phyloP scores from a whole-genome alignment of 2,888 invertebrate species.

The Brachynemurus nebulosus region DNA sequence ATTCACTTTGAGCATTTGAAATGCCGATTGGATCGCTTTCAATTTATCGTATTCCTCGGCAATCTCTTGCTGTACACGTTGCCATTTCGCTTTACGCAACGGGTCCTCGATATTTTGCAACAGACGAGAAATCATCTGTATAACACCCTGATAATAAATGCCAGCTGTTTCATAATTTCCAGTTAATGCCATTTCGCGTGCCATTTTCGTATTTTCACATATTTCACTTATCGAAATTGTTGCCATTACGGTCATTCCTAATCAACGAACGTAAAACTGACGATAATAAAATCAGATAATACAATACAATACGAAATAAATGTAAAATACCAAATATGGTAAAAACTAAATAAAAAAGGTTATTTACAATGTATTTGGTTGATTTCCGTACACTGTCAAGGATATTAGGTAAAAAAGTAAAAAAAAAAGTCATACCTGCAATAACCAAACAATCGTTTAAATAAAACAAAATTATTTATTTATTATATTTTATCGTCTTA shows the following conservation, averaged over 20 bases:
- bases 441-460: too few relatives aligned
- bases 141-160: slow-evolving; percentile 85
- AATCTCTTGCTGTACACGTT: slow-evolving; percentile 79
- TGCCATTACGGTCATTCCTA: slow-evolving; percentile 69
- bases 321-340: too few relatives aligned
- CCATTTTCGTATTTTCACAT: slow-evolving; percentile 88
- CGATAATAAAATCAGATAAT: too few relatives aligned
- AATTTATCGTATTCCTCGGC: slow-evolving; percentile 81
- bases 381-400: too few relatives aligned
- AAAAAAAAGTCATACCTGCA: too few relatives aligned
- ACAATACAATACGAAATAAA: too few relatives aligned
- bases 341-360: too few relatives aligned
- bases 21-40: slow-evolving; percentile 62
- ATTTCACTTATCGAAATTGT: slow-evolving; percentile 73
- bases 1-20: slow-evolving; percentile 63
- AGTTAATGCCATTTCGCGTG: slow-evolving; percentile 86
- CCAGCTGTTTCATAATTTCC: slow-evolving; percentile 92
- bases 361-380: too few relatives aligned
- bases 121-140: slow-evolving; percentile 80
- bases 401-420: too few relatives aligned
- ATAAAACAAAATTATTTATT: too few relatives aligned
- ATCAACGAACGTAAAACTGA: too few relatives aligned
- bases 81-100: slow-evolving; percentile 77
- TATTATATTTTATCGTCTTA: too few relatives aligned
- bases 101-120: slow-evolving; percentile 68